Base-by-base conservation (phyloP, 2,888 invertebrate genomes). In the Augochlorella aurata region DNA sequence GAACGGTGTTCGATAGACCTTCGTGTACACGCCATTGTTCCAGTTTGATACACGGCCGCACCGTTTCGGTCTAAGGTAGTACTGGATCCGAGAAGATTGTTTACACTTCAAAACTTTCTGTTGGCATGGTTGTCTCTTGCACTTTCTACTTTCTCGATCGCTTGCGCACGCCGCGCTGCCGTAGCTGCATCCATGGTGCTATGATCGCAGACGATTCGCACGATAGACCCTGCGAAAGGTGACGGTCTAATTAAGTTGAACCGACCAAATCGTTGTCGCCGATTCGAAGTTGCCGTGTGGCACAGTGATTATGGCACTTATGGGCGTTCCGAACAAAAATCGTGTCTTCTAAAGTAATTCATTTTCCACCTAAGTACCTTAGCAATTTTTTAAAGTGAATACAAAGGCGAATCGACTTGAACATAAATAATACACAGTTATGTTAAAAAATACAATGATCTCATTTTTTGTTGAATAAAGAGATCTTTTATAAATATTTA, bases 131-230 rank as follows among this genome's bases (percentile, higher is more conserved):
- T 54, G 54, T 54, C 54, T 54, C 54, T 21, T 21, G 21, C n/a
- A 54, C 54, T 54, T 54, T 54, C 54, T 54, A 54, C 54, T 54
- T 54, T 54, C 54, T 54, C 54, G 54, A 54, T 54, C 54, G 54
- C 12, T 12, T 9, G 54, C 10, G 12, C 12, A 54, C 54, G 9
- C 12, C 38, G 38, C 38, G 38, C 38, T 4, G 4, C 21, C 54
- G 12, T 12, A 4, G 21, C n/a, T 54, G 21, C 54, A 54, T 54
- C 54, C 54, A 12, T 2, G 54, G 21, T 21, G 54, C 54, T 21
- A 54, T 12, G 0, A 12, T 21, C 21, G 54, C n/a, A 12, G 21
- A 54, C 54, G 12, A 54, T 54, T 21, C 21, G n/a, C 12, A 21
- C 10, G 12, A 12, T 54, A 12, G 12, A 21, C n/a, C 21, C 10